Base-by-base conservation (phyloP, 2,888 invertebrate species). In the Scaptomyza tumidula region DNA sequence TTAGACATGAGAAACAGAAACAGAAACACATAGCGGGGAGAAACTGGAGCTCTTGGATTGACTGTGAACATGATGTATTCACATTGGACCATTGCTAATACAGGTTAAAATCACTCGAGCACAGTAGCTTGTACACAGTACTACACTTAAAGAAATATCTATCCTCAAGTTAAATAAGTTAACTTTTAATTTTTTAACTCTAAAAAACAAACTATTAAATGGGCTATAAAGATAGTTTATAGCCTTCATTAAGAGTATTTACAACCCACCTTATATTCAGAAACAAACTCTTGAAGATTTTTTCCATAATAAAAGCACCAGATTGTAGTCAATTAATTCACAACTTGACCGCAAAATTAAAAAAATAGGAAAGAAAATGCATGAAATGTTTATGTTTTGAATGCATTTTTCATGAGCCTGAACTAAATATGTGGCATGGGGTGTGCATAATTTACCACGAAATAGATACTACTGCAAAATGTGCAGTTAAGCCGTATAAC, bases 1-100 rank as follows among this genome's bases (percentile, higher is more conserved):
- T 78, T 78, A 78, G 78, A 75, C 77, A 78, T 71, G 77, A 78
- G 78, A 68, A 78, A 61, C 76, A 61, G 63, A 41, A 10, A 39
- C 39, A 14, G 3, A 39, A 14, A 6, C 6, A 67, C 75, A 56
- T 71, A 75, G 75, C 71, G 67, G 64, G 71, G 52, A 71, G 61
- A 67, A 71, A 67, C 64, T 75, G 61, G 39, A 64, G 58, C 67
- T 71, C 67, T 57, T 31, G 50, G 66, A 61, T 75, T 75, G 75
- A 71, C 75, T 75, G 71, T 16, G 54, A 75, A 75, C 71, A 75
- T 57, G 74, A 75, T 59, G 71, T 63, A 62, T 52, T 46, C 45
- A 45, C 68, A 41, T 45, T 45, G 37, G 50, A 16, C 53, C 14
- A 45, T 19, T 24, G 27, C 52, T 10, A 39, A 52, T 37, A 35